Percentiles rank a stretch among this genome's conserved stretches.
Conservation (phyloP, 2,113 vertebrate species). For the zebrafish (Danio rerio) region GRCz12tu NC_133182.1:21928501-21929000, state of each 20-base stretch:
- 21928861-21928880: background rate
- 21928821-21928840: background rate
- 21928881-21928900: background rate
- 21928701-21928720: slow-evolving; percentile 43
- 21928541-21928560: no score
- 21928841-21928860: background rate
- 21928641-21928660: no score
- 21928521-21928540: no score
- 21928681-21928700: slow-evolving; percentile 4
- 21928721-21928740: background rate
- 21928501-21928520: no score
- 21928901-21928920: slow-evolving; percentile 7
- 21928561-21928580: no score
- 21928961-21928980: slow-evolving; percentile 10
- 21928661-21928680: background rate
- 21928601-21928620: no score
- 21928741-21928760: slow-evolving; percentile 11
- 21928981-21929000: slow-evolving; percentile 53
- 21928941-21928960: slow-evolving; percentile 34
- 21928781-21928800: slow-evolving; percentile 48
- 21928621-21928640: no score
- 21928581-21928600: no score
- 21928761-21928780: slow-evolving; percentile 19
- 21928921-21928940: background rate
- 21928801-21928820: slow-evolving; percentile 31